A percentile compares a stretch with the other conserved stretches of the same genome.
Evolutionary conservation across 2,888 invertebrate genomes (phyloP).

Genomic region (Anthophora plumipes): DNA sequence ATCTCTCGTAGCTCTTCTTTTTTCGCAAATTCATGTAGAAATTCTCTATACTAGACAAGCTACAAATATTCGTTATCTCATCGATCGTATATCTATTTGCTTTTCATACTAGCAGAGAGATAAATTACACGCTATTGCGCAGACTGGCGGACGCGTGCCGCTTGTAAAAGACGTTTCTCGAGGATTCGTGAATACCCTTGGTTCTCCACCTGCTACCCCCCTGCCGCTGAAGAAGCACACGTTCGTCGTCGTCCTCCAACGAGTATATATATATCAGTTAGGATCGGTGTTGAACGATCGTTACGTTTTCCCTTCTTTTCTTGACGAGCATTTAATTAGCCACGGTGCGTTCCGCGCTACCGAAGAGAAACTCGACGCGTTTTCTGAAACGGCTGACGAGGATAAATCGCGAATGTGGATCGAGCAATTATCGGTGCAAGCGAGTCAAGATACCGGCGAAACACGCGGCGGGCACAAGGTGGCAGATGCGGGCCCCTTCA

Average conservation of each 20-base stretch:
- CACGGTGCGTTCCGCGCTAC: background rate
- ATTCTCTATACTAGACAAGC: background rate
- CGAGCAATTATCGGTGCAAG: slow-evolving; percentile 62
- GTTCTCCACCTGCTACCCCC: slow-evolving; percentile 49
- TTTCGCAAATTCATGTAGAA: background rate
- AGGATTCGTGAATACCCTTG: slow-evolving; percentile 24
- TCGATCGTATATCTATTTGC: slow-evolving; percentile 35
- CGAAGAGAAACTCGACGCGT: slow-evolving; percentile 26
- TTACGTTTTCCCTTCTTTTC: slow-evolving; percentile 10
- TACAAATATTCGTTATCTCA: slow-evolving; percentile 13
- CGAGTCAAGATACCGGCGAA: slow-evolving; percentile 55
- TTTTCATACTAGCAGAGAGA: slow-evolving; percentile 26
- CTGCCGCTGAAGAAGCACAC: slow-evolving; percentile 17
- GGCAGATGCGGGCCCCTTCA: slow-evolving; percentile 68
- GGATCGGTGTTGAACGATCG: background rate
- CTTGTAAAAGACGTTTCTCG: slow-evolving; percentile 23
- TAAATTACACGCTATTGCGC: slow-evolving; percentile 42
- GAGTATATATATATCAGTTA: too few relatives aligned
- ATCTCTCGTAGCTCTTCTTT: background rate
- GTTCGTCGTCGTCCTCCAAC: background rate
- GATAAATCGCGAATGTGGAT: slow-evolving; percentile 55
- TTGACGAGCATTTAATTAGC: slow-evolving; percentile 42
- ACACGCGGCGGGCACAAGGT: slow-evolving; percentile 66
- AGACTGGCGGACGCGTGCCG: background rate
- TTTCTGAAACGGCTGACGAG: slow-evolving; percentile 28